phyloP scores from a whole-genome alignment of 1,140 invertebrate genomes.

The Eciton burchellii region DNA sequence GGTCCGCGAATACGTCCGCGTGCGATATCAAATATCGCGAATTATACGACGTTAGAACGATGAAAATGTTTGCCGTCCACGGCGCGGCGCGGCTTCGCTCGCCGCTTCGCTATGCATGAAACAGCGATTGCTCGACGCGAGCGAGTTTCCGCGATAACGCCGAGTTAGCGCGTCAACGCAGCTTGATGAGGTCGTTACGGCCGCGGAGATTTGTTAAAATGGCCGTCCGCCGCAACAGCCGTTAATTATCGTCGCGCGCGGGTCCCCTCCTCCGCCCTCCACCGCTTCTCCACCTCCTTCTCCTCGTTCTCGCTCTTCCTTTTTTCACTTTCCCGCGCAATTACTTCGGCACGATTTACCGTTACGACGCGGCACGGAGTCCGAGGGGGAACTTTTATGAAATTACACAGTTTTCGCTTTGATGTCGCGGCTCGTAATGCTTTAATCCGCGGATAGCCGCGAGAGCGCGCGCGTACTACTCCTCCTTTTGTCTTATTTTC shows the following conservation, averaged over 20 bases:
- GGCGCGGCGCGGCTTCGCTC: slow-evolving; percentile 27
- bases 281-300: too few relatives aligned
- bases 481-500: slow-evolving; percentile 3
- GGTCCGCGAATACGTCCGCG: slow-evolving; percentile 13
- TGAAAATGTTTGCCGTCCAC: slow-evolving; percentile 58
- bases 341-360: slow-evolving; percentile 57
- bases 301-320: neutral
- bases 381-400: slow-evolving; percentile 42
- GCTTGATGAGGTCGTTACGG: slow-evolving; percentile 62
- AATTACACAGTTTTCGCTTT: slow-evolving; percentile 58
- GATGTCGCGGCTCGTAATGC: slow-evolving; percentile 56
- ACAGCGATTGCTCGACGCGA: slow-evolving; percentile 54
- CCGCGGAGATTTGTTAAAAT: slow-evolving; percentile 60
- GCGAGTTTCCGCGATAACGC: slow-evolving; percentile 61
- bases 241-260: slow-evolving; percentile 54
- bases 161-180: slow-evolving; percentile 61
- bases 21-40: slow-evolving; percentile 56
- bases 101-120: slow-evolving; percentile 59
- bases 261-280: neutral
- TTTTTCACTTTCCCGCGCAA: slow-evolving; percentile 46
- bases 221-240: slow-evolving; percentile 51
- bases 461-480: slow-evolving; percentile 14
- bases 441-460: slow-evolving; percentile 55
- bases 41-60: slow-evolving; percentile 56
- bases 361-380: slow-evolving; percentile 31